These are phyloP conservation scores for Sebastes elongatus DNA, from an alignment of 2,797 vertebrate species.

Conservation along the genomic window DNA sequence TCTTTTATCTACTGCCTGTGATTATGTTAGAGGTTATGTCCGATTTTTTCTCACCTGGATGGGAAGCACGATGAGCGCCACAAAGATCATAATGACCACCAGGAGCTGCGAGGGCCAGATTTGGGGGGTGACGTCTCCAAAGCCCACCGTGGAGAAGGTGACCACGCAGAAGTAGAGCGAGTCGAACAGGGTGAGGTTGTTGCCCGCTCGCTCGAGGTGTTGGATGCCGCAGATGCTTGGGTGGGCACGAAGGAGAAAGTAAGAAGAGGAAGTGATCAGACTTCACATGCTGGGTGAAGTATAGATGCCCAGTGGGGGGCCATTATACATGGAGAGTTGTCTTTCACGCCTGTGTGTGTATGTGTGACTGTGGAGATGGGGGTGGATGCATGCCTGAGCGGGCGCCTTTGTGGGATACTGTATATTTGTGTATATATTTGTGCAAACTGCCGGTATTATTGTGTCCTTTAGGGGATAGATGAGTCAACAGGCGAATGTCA, in stretches of 20 bases:
- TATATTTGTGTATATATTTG: conserved; percentile 21
- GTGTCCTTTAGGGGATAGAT: conserved; percentile 39
- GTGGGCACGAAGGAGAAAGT: not conserved
- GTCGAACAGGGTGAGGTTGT: conserved; percentile 88
- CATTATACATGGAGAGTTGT: not conserved
- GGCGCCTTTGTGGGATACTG: not conserved
- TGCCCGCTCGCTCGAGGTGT: conserved; percentile 87
- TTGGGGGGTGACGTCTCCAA: conserved; percentile 87
- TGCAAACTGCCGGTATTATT: conserved; percentile 30
- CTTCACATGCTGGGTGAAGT: not conserved
- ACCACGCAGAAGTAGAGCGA: conserved; percentile 90
- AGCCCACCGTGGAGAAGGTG: conserved; percentile 89
- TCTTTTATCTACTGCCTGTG: not conserved
- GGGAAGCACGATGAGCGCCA: conserved; percentile 88
- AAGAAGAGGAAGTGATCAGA: conserved; percentile 14
- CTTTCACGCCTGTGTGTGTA: conserved; percentile 33
- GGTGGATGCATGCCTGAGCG: not conserved
- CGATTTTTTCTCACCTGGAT: conserved; percentile 80
- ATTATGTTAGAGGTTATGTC: not conserved
- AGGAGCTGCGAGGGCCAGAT: conserved; percentile 90
- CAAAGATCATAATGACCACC: conserved; percentile 90
- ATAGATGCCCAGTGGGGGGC: not conserved
- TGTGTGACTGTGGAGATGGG: conserved; percentile 19
- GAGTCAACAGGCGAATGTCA: conserved; percentile 68
- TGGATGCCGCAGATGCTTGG: conserved; percentile 88